phyloP scores from a whole-genome alignment of 2,888 invertebrate species.

The Philaethria dido region DNA sequence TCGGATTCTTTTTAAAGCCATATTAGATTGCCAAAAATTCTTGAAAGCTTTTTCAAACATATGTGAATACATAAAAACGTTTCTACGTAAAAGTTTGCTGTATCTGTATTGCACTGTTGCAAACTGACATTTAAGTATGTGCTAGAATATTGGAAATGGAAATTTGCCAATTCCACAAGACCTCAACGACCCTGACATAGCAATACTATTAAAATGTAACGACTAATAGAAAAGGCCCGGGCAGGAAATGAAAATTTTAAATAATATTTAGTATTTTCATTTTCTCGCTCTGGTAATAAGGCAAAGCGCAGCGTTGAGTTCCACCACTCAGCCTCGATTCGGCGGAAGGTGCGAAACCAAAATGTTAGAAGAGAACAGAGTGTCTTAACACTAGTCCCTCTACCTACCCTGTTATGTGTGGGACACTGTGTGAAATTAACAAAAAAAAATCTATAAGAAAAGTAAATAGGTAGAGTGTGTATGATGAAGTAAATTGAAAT shows the following conservation, averaged over 20 bases:
- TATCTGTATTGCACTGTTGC: background rate
- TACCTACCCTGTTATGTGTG: no score
- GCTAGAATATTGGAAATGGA: conserved; percentile 21
- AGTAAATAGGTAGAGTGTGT: no score
- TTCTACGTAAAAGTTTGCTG: background rate
- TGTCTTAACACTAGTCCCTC: no score
- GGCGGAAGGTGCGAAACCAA: no score
- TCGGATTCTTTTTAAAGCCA: background rate
- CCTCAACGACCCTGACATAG: conserved; percentile 20
- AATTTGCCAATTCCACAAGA: conserved; percentile 29
- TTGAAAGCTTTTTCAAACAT: background rate
- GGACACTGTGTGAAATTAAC: background rate
- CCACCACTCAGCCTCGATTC: no score
- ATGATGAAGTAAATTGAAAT: no score
- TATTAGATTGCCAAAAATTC: background rate
- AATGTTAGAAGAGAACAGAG: no score
- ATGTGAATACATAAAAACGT: background rate
- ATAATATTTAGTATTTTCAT: no score
- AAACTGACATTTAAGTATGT: conserved; percentile 16
- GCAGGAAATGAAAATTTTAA: background rate
- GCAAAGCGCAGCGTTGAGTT: no score
- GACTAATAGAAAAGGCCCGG: background rate
- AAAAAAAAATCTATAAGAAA: no score
- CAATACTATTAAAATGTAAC: conserved; percentile 15
- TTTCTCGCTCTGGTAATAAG: no score